A percentile compares a stretch with the other conserved stretches of the same genome.
Conservation (phyloP, 2,797 vertebrate species). For the Crocodylus rhombifer region DNA sequence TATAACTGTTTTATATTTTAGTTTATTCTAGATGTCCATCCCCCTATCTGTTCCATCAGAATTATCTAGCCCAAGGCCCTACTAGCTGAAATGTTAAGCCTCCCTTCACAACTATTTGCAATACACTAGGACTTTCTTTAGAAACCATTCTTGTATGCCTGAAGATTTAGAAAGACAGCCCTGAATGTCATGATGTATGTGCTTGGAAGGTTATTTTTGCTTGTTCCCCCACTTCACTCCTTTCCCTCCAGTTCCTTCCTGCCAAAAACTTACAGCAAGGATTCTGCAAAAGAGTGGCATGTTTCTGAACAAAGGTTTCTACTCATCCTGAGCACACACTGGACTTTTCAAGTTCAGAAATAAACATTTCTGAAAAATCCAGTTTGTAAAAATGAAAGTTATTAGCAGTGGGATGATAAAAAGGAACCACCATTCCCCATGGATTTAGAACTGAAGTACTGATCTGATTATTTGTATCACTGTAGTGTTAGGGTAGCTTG, state of each 20-base stretch:
- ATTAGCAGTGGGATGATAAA: not conserved
- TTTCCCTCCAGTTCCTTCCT: not conserved
- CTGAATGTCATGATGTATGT: rapidly evolving
- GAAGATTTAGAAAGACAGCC: not conserved
- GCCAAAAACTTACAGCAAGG: not conserved
- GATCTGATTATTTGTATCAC: no score
- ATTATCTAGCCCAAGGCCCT: no score
- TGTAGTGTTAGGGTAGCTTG: no score
- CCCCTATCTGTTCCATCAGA: no score
- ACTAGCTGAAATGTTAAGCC: no score
- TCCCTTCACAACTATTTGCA: no score
- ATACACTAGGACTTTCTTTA: no score
- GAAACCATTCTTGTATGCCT: not conserved
- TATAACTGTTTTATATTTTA: no score
- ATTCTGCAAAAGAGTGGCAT: not conserved
- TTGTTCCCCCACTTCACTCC: no score
- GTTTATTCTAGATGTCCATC: no score
- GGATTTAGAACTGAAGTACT: no score
- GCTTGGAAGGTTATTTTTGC: not conserved
- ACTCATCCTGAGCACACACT: not conserved
- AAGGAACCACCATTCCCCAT: no score
- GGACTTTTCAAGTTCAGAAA: not conserved
- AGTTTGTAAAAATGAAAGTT: not conserved
- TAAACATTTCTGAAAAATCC: not conserved
- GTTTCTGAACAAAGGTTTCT: not conserved